Conservation (phyloP, 2,797 vertebrate species). For the Bradypus variegatus region DNA sequence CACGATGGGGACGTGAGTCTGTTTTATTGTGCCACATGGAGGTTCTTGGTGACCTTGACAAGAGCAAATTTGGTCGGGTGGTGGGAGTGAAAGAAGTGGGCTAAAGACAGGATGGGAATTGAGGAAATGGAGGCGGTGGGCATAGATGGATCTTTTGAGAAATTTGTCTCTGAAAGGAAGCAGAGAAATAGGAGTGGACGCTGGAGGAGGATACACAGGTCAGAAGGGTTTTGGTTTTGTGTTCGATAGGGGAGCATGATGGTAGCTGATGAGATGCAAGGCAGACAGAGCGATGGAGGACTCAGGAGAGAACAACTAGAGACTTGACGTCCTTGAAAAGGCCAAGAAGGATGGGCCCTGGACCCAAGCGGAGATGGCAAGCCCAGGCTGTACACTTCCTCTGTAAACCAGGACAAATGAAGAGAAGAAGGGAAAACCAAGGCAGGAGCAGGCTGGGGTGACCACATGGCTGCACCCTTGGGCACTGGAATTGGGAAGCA, state of each 20-base stretch:
- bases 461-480: not conserved
- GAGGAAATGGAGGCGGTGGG: rapidly evolving
- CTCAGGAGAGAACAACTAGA: not conserved
- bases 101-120: not conserved
- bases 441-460: not conserved
- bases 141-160: not conserved
- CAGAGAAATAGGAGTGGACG: too few species aligned
- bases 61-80: not conserved
- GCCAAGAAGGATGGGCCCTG: not conserved
- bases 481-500: not conserved
- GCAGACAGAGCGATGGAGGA: not conserved
- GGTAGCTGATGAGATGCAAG: not conserved
- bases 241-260: not conserved
- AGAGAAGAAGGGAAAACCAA: not conserved
- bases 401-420: not conserved
- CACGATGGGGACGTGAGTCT: too few species aligned
- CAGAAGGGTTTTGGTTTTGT: not conserved
- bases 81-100: not conserved
- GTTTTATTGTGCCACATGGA: too few species aligned
- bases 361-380: not conserved
- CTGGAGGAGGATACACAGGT: rapidly evolving
- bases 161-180: not conserved
- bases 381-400: not conserved
- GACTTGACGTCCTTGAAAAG: not conserved
- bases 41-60: not conserved